Evolutionary conservation across 92 coral and sea anemone species (phyloP).

Genomic region (Porites rus): DNA sequence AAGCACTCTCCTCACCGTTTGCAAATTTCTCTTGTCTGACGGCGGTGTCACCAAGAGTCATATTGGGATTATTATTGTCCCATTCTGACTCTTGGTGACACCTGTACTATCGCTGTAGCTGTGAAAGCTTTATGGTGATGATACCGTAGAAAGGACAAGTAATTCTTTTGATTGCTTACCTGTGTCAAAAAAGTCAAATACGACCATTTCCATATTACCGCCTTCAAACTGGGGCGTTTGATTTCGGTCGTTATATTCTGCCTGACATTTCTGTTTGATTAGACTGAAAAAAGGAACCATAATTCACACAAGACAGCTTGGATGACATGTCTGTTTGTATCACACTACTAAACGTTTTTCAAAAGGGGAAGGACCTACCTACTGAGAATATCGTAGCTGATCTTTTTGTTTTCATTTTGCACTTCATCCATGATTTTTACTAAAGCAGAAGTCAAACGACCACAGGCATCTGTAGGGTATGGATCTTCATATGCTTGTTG

Average conservation of each 20-base stretch:
- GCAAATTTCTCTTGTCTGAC: no score
- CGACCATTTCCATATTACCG: background rate
- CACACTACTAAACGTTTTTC: no score
- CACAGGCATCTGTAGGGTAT: background rate
- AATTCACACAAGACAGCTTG: no score
- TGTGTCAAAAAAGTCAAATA: background rate
- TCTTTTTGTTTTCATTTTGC: background rate
- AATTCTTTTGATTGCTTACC: background rate
- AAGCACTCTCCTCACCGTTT: no score
- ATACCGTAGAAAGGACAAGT: background rate
- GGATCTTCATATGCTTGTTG: background rate
- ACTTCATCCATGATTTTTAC: constrained; percentile 7
- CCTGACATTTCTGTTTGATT: background rate
- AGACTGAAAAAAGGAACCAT: background rate
- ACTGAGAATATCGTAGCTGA: background rate
- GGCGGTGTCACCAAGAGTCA: no score
- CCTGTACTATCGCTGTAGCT: background rate
- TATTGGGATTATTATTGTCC: no score
- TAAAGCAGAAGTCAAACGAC: constrained; percentile 9
- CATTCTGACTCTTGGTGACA: background rate
- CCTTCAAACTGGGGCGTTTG: background rate
- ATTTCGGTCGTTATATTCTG: background rate
- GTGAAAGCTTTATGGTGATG: background rate
- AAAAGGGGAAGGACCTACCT: background rate
- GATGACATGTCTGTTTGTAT: no score